A percentile compares a stretch with the other conserved stretches of the same genome.
Evolutionary conservation across 2,888 invertebrate genomes (phyloP).

Genomic region (Allacma fusca): DNA sequence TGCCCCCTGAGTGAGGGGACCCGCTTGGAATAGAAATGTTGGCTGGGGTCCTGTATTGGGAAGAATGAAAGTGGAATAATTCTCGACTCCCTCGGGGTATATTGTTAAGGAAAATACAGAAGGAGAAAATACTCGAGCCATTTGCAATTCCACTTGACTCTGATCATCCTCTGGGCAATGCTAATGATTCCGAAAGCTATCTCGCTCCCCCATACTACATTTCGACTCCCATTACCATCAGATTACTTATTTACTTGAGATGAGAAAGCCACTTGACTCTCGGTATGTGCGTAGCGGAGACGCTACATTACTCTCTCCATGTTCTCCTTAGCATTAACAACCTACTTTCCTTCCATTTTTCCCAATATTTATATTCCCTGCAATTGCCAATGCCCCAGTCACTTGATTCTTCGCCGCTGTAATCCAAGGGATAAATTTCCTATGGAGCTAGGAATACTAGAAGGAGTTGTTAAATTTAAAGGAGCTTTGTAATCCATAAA

Average conservation of each 20-base stretch:
- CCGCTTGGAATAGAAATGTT: too few species aligned
- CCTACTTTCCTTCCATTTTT: background rate
- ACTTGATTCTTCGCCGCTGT: too few species aligned
- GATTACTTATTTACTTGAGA: background rate
- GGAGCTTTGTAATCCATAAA: too few species aligned
- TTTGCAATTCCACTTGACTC: slow-evolving; percentile 30
- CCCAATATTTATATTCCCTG: background rate
- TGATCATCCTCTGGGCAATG: slow-evolving; percentile 28
- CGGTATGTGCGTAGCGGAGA: too few species aligned
- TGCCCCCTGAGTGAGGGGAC: too few species aligned
- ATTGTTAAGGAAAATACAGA: slow-evolving; percentile 1
- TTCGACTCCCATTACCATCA: background rate
- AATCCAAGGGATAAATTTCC: too few species aligned
- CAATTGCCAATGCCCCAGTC: too few species aligned
- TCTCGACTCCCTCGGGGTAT: background rate
- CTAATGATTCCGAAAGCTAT: slow-evolving; percentile 17
- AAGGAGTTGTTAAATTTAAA: too few species aligned
- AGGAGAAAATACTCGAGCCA: background rate
- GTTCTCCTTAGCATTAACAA: background rate
- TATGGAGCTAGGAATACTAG: too few species aligned
- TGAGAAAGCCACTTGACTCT: too few species aligned
- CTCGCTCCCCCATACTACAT: background rate
- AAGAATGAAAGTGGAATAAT: background rate
- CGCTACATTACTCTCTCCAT: background rate
- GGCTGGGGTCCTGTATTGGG: too few species aligned